phyloP scores from a whole-genome alignment of 1,140 invertebrate species.

The Tyrophagus putrescentiae region DNA sequence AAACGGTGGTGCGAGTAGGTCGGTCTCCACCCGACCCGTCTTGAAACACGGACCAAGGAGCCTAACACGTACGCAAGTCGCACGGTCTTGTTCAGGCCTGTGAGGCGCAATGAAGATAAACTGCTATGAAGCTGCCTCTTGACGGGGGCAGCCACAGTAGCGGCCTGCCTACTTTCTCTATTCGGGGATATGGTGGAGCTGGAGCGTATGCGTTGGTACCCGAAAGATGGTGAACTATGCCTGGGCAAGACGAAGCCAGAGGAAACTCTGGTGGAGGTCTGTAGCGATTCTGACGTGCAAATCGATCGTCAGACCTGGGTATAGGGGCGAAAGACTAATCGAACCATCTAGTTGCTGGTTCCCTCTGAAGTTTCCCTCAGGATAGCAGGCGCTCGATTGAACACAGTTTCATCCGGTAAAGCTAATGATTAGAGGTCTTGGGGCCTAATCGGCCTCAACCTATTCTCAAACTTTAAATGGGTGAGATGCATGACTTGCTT shows the following conservation, averaged over 20 bases:
- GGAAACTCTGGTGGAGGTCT: too few relatives aligned
- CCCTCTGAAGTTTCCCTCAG: slow-evolving; percentile 75
- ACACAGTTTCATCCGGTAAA: slow-evolving; percentile 47
- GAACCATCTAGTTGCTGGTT: slow-evolving; percentile 84
- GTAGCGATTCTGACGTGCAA: too few relatives aligned
- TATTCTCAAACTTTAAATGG: too few relatives aligned
- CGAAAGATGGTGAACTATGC: slow-evolving; percentile 84
- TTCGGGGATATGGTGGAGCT: slow-evolving; percentile 42
- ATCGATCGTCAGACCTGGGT: too few relatives aligned
- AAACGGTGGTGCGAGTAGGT: neutral
- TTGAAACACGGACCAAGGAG: slow-evolving; percentile 88
- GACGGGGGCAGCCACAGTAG: neutral
- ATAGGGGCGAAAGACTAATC: too few relatives aligned
- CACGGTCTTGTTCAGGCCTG: neutral
- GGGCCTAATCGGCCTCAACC: slow-evolving; percentile 58
- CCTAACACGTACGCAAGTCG: slow-evolving; percentile 58
- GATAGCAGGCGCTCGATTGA: slow-evolving; percentile 42
- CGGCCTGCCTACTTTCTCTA: neutral
- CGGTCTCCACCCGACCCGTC: slow-evolving; percentile 44
- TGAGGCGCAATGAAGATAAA: slow-evolving; percentile 46
- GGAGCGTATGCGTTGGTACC: slow-evolving; percentile 59
- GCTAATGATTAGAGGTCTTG: slow-evolving; percentile 72
- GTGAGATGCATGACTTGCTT: too few relatives aligned
- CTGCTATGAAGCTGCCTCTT: slow-evolving; percentile 24
- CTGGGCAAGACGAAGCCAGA: slow-evolving; percentile 68